phyloP scores from a whole-genome alignment of 2,888 invertebrate species.

The Cheilosia grossa region DNA sequence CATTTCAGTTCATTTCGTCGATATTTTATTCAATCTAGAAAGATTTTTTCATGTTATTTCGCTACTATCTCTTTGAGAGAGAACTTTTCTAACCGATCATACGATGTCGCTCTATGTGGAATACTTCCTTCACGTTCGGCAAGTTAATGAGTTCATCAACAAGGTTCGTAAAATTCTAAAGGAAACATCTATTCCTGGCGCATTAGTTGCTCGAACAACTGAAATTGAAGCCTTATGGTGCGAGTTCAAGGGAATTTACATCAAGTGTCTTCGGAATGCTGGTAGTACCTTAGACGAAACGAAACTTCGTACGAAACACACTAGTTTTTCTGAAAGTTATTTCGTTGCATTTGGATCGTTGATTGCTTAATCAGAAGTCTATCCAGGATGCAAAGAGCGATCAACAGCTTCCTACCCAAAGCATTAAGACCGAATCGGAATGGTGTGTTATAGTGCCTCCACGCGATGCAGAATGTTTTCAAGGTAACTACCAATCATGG shows the following conservation, averaged over 20 bases:
- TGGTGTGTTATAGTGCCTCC: slow-evolving; percentile 7
- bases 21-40: too few relatives aligned
- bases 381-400: not conserved
- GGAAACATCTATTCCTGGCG: not conserved
- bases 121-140: not conserved
- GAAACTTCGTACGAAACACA: slow-evolving; percentile 3
- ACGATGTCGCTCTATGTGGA: not conserved
- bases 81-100: too few relatives aligned
- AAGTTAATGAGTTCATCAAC: not conserved
- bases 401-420: not conserved
- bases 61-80: too few relatives aligned
- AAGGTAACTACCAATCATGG: slow-evolving; percentile 26
- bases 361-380: not conserved
- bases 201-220: not conserved
- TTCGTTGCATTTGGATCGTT: not conserved
- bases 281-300: not conserved
- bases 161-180: not conserved
- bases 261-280: not conserved
- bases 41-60: too few relatives aligned
- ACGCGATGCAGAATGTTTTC: slow-evolving; percentile 15
- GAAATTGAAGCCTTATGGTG: not conserved
- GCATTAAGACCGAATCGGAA: not conserved
- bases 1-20: too few relatives aligned
- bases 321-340: not conserved
- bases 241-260: not conserved